Evolutionary conservation across 2,113 vertebrate species (phyloP).

Genomic region (Jaculus jaculus): DNA sequence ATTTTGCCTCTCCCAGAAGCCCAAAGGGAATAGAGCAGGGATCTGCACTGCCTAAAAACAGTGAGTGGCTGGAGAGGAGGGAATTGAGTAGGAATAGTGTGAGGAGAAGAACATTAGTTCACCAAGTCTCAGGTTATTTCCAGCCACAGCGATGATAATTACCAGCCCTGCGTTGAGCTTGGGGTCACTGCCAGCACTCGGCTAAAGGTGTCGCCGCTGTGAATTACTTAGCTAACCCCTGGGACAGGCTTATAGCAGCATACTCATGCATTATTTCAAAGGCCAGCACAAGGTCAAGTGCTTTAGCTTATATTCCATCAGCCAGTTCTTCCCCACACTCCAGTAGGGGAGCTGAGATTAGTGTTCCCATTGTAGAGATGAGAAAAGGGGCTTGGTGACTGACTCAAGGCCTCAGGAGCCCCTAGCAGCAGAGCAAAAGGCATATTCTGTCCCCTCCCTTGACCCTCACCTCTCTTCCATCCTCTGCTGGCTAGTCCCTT

Average conservation of each 20-base stretch:
- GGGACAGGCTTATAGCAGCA: background rate
- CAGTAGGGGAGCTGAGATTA: background rate
- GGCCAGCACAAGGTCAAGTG: too few species aligned
- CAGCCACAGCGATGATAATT: rapidly evolving
- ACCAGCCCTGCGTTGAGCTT: background rate
- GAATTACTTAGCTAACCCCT: background rate
- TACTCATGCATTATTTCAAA: too few species aligned
- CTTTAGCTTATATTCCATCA: background rate
- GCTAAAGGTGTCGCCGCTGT: background rate
- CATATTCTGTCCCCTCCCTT: too few species aligned
- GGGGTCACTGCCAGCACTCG: too few species aligned
- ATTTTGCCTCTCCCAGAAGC: background rate
- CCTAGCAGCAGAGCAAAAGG: background rate
- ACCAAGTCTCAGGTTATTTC: background rate
- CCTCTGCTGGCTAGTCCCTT: too few species aligned
- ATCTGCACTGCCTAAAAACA: background rate
- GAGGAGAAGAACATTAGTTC: background rate
- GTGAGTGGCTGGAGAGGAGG: background rate
- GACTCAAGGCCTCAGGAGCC: background rate
- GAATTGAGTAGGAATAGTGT: background rate
- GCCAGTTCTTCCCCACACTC: too few species aligned
- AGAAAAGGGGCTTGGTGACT: background rate
- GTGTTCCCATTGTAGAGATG: background rate
- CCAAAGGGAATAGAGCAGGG: background rate
- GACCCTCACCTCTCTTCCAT: too few species aligned